A percentile compares a stretch with the other conserved stretches of the same genome.
Conservation (phyloP, 2,888 invertebrate genomes). For the Drosophila pullipes region DNA sequence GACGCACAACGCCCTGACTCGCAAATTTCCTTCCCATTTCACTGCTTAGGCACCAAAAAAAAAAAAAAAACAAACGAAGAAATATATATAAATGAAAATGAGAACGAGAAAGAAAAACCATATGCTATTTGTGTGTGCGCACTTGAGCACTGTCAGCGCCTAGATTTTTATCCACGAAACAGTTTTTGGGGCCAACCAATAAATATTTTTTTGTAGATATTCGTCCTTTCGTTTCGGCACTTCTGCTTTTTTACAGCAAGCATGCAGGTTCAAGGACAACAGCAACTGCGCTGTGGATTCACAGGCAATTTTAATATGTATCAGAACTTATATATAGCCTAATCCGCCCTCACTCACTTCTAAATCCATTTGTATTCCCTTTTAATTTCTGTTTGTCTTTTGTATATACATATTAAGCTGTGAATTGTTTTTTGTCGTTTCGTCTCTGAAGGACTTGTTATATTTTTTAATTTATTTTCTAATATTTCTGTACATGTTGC, state of each 20-base stretch:
- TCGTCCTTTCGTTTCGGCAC: conserved; percentile 38
- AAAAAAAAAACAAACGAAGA: background rate
- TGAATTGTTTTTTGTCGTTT: too few relatives aligned
- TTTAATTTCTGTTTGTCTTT: background rate
- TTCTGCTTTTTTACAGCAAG: conserved; percentile 27
- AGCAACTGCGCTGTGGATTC: conserved; percentile 28
- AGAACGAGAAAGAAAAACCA: conserved; percentile 32
- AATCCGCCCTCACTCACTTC: background rate
- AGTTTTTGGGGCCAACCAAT: conserved; percentile 61
- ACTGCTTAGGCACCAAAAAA: background rate
- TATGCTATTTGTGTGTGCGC: conserved; percentile 69
- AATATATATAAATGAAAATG: conserved; percentile 1
- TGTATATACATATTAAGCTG: background rate
- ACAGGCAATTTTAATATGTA: conserved; percentile 11
- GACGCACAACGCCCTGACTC: conserved; percentile 61
- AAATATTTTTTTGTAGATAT: conserved; percentile 51
- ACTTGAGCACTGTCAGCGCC: conserved; percentile 69
- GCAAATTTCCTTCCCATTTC: background rate
- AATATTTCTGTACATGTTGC: background rate
- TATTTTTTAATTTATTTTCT: background rate
- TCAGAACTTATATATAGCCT: conserved; percentile 3
- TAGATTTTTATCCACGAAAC: conserved; percentile 70
- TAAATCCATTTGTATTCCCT: background rate
- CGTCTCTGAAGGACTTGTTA: background rate
- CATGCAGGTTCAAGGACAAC: conserved; percentile 72